Evolutionary conservation across 2,888 invertebrate species (phyloP).

Genomic region (Dioctria rufipes): DNA sequence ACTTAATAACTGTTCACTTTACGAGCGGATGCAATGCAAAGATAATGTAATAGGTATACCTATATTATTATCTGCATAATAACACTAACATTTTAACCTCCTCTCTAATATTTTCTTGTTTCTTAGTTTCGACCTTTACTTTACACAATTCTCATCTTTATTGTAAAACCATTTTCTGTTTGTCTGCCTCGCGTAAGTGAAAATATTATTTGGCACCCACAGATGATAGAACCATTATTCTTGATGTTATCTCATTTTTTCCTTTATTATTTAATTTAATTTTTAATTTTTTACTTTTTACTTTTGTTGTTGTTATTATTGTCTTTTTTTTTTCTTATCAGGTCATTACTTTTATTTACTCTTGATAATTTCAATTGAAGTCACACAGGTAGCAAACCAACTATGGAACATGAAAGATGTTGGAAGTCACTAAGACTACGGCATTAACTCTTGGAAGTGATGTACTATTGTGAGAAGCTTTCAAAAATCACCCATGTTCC

Average conservation of each 20-base stretch:
- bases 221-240: not conserved
- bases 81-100: too few relatives aligned
- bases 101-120: too few relatives aligned
- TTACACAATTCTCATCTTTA: too few relatives aligned
- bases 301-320: not conserved
- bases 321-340: not conserved
- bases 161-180: too few relatives aligned
- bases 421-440: not conserved
- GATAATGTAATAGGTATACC: too few relatives aligned
- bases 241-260: not conserved
- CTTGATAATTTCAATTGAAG: not conserved
- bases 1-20: too few relatives aligned
- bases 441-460: not conserved
- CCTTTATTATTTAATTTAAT: not conserved
- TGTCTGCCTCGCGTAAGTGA: not conserved
- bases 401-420: not conserved
- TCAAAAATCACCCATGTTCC: not conserved
- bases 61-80: too few relatives aligned
- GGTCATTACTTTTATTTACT: too few relatives aligned
- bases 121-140: too few relatives aligned
- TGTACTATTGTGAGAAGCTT: not conserved
- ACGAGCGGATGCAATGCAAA: too few relatives aligned
- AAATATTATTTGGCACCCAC: not conserved
- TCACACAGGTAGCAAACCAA: slow-evolving; percentile 2
- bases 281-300: not conserved